phyloP scores from a whole-genome alignment of 2,113 vertebrate species.

The Ibidorhyncha struthersii region DNA sequence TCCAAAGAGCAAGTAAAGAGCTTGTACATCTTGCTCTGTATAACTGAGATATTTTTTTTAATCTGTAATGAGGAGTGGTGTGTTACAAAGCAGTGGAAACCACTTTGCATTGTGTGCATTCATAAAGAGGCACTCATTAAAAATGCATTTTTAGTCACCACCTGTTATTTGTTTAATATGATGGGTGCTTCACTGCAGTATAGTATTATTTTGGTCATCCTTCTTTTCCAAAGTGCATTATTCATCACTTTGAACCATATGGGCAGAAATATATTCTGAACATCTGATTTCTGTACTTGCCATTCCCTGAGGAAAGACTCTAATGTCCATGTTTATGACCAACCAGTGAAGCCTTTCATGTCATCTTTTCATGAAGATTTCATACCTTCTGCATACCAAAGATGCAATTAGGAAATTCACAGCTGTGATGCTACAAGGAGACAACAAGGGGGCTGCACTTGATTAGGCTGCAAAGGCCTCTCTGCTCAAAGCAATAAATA shows the following conservation, averaged over 20 bases:
- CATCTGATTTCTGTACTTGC: conserved; percentile 37
- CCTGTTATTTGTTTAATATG: conserved; percentile 54
- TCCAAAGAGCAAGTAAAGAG: neutral
- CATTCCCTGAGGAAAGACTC: conserved; percentile 11
- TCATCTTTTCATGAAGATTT: conserved; percentile 7
- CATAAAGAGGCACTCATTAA: conserved; percentile 15
- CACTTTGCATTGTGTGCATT: neutral
- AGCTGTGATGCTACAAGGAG: neutral
- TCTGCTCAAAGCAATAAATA: neutral
- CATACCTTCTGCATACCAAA: neutral
- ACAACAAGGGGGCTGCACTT: neutral
- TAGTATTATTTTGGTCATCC: neutral
- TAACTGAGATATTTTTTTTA: neutral
- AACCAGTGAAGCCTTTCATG: neutral
- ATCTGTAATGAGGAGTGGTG: neutral
- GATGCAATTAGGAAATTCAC: conserved; percentile 25
- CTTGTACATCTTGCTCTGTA: neutral
- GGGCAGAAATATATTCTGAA: conserved; percentile 4
- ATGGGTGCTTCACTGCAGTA: neutral
- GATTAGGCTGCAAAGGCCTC: neutral
- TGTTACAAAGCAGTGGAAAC: conserved; percentile 9
- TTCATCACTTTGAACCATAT: conserved; percentile 51
- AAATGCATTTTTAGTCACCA: conserved; percentile 38
- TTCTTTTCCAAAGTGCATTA: conserved; percentile 16
- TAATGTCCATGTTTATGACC: neutral